A percentile compares a stretch with the other conserved stretches of the same genome.
These are phyloP conservation scores for Wasmannia auropunctata DNA, from an alignment of 1,140 invertebrate genomes.

Conservation along the genomic window DNA sequence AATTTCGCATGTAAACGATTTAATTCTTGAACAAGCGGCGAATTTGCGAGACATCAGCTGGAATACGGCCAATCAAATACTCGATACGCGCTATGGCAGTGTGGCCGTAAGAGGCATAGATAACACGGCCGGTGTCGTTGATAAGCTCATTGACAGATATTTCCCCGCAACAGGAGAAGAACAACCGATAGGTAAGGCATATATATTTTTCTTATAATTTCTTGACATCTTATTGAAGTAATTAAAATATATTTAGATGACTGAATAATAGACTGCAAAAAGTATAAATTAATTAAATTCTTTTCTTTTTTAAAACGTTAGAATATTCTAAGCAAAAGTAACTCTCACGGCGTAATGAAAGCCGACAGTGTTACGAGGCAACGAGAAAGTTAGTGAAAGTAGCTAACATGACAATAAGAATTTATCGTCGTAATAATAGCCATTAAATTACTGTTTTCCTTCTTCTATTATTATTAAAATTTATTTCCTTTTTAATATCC, in stretches of 20 bases:
- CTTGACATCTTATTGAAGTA: background rate
- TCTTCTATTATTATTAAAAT: background rate
- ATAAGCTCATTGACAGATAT: conserved; percentile 89
- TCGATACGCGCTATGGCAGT: conserved; percentile 88
- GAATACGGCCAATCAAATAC: conserved; percentile 89
- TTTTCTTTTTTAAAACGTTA: background rate
- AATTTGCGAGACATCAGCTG: conserved; percentile 89
- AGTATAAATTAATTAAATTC: background rate
- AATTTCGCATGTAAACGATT: conserved; percentile 77
- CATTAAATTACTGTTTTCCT: background rate
- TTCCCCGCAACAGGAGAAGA: conserved; percentile 87
- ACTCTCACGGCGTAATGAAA: conserved; percentile 1
- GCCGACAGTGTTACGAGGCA: background rate
- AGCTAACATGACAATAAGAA: background rate
- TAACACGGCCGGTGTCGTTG: conserved; percentile 86
- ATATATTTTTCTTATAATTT: conserved; percentile 17
- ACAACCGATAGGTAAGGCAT: conserved; percentile 80
- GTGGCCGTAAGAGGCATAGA: conserved; percentile 88
- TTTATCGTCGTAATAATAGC: background rate
- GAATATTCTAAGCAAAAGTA: background rate
- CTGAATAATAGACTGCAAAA: background rate
- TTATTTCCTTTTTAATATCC: background rate
- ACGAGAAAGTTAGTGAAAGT: conserved; percentile 49
- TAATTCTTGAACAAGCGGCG: conserved; percentile 85
- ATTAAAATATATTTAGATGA: background rate